Percentiles rank a stretch among this genome's conserved stretches.
Evolutionary conservation across 1,140 invertebrate species (phyloP).

Genomic region (Ericerus pela): DNA sequence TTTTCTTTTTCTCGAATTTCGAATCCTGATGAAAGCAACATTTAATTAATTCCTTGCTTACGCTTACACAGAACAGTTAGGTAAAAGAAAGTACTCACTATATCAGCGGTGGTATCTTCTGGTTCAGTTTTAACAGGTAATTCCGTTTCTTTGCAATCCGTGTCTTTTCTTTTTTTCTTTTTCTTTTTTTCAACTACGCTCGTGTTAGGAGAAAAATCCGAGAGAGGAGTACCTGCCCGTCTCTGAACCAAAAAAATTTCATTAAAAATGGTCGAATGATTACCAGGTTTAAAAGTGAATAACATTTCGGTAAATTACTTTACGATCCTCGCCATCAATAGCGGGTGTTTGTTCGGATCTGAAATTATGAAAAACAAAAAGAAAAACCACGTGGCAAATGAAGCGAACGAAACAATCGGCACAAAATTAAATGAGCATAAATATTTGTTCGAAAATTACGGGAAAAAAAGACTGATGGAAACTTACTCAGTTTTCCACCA

Average conservation of each 20-base stretch:
- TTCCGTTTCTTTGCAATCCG: no score
- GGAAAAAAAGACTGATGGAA: background rate
- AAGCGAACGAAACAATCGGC: no score
- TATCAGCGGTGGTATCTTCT: no score
- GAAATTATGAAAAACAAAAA: no score
- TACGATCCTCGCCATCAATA: no score
- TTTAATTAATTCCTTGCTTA: constrained; percentile 4
- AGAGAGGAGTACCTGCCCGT: background rate
- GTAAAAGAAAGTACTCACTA: background rate
- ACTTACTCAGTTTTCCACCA: constrained; percentile 13
- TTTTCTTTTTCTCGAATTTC: constrained; percentile 39
- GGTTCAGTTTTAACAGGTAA: no score
- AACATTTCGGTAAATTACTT: no score
- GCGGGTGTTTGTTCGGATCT: no score
- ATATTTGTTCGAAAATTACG: background rate
- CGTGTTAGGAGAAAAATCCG: background rate
- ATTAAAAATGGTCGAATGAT: no score
- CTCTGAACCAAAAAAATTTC: background rate
- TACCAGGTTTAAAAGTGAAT: no score
- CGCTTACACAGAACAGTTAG: constrained; percentile 18
- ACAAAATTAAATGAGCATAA: background rate
- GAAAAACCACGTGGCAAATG: no score
- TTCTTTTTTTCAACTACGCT: constrained; percentile 35
- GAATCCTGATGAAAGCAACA: constrained; percentile 25
- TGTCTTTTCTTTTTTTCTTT: constrained; percentile 29